Evolutionary conservation across 2,797 vertebrate genomes (phyloP).

Genomic region (Buceros bicornis): DNA sequence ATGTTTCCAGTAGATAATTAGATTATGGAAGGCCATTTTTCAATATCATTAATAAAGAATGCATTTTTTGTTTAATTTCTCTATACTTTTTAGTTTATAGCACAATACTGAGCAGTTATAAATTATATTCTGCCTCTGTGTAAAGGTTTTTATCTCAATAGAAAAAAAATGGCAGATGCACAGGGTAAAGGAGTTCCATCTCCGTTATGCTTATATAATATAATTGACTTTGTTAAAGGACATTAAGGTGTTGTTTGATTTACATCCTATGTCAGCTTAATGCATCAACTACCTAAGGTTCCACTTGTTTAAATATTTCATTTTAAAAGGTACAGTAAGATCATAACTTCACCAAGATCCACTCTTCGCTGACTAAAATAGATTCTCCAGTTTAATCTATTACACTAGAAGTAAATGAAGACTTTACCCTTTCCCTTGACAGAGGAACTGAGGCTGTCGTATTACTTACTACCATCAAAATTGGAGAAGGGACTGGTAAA

Average conservation of each 20-base stretch:
- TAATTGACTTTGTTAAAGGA: conserved; percentile 83
- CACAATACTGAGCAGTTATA: conserved; percentile 58
- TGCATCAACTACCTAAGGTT: conserved; percentile 60
- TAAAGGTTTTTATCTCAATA: conserved; percentile 56
- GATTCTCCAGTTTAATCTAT: conserved; percentile 42
- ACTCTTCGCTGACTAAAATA: conserved; percentile 59
- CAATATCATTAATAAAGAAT: conserved; percentile 57
- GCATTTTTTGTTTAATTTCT: conserved; percentile 55
- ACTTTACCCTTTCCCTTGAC: conserved; percentile 33
- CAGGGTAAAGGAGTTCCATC: conserved; percentile 47
- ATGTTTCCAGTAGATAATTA: conserved; percentile 58
- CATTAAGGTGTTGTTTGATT: conserved; percentile 73
- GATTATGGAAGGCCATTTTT: conserved; percentile 25
- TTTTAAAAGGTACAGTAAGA: conserved; percentile 70
- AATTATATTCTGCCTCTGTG: conserved; percentile 46
- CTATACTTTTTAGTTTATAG: conserved; percentile 67
- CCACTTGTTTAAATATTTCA: conserved; percentile 78
- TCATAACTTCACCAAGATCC: conserved; percentile 56
- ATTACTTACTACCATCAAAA: conserved; percentile 18
- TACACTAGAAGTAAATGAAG: conserved; percentile 49
- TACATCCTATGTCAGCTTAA: conserved; percentile 72
- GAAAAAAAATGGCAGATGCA: conserved; percentile 13
- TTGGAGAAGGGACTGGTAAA: background rate
- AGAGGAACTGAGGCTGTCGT: background rate
- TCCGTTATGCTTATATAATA: conserved; percentile 58